Evolutionary conservation across 2,888 invertebrate genomes (phyloP).

Genomic region (Cephus pygmeus): DNA sequence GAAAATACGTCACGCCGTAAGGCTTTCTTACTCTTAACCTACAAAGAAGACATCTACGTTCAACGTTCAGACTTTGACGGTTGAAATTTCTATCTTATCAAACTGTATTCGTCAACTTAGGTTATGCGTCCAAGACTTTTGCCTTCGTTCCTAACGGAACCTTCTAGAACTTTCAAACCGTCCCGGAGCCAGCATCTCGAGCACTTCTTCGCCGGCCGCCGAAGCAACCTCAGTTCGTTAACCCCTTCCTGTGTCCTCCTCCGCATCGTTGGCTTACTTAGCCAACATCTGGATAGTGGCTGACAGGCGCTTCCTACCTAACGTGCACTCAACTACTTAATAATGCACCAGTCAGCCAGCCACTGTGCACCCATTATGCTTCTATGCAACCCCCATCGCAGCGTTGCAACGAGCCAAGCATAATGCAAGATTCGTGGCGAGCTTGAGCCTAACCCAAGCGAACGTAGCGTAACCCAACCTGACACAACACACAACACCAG

Average conservation of each 20-base stretch:
- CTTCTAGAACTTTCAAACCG: neutral
- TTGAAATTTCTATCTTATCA: neutral
- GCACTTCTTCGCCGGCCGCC: neutral
- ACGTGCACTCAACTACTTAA: conserved; percentile 61
- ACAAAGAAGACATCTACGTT: neutral
- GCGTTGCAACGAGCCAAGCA: conserved; percentile 30
- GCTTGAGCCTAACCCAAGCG: neutral
- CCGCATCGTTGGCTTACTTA: conserved; percentile 5
- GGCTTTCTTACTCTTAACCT: neutral
- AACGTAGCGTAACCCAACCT: neutral
- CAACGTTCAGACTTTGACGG: neutral
- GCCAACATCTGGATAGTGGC: conserved; percentile 42
- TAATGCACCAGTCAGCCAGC: conserved; percentile 59
- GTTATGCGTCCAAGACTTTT: no score
- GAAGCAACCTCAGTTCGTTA: neutral
- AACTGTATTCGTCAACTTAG: no score
- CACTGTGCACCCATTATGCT: conserved; percentile 57
- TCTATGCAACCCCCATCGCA: conserved; percentile 33
- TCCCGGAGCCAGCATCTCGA: neutral
- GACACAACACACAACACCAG: neutral
- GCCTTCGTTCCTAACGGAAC: neutral
- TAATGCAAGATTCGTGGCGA: conserved; percentile 23
- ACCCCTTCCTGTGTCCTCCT: neutral
- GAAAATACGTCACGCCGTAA: neutral
- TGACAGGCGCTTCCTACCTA: conserved; percentile 56